Evolutionary conservation across 2,797 vertebrate genomes (phyloP), one percentile per base, ranked within the genome.

Genomic region (Myotis myotis): DNA sequence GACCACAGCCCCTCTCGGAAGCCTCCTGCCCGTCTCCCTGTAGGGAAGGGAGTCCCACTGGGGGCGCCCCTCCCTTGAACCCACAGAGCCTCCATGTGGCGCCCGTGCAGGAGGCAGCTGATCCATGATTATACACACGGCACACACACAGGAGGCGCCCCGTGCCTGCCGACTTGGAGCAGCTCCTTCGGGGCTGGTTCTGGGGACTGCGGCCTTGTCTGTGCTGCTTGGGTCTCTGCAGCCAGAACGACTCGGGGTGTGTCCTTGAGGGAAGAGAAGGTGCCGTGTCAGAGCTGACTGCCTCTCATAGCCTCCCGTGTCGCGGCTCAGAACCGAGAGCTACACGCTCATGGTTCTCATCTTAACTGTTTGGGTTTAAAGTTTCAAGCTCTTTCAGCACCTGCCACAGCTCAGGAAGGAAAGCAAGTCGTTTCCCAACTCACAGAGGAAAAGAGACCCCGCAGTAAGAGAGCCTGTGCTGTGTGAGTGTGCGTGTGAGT

Each of bases 1-100:
- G 1, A 44, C 41, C 25, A 16, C 71, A 74, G 44, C 2, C 16
- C 44, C 4, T 49, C 44, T 20, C 1, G 5, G 44, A 28, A 49
- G 2, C 28, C 72, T 75, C 8, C 36, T 15, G 3, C 4, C 41
- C 8, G 0, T 1, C 15, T 4, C 16, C 75, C 20, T 16, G 2
- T 1, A 19, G 28, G 23, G 33, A 19, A 11, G 2, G 20, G 22
- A 22, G 10, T 2, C 30, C 83, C 76, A 4, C 33, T 2, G 3
- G 17, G 19, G 5, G 1, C 13, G 0, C 51, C 51, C 51, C 15
- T 2, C 20, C 8, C 20, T 30, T 11, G 51, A 44, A 4, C 28
- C 15, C 41, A 12, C 11, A 30, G 36, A 6, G 20, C 28, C 1
- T 57, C 17, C 13, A 33, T 16, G 19, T 4, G 8, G 28, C 36